Evolutionary conservation across 2,113 vertebrate species (phyloP), one percentile per base, ranked within the genome.

Genomic region (Columbina picui): DNA sequence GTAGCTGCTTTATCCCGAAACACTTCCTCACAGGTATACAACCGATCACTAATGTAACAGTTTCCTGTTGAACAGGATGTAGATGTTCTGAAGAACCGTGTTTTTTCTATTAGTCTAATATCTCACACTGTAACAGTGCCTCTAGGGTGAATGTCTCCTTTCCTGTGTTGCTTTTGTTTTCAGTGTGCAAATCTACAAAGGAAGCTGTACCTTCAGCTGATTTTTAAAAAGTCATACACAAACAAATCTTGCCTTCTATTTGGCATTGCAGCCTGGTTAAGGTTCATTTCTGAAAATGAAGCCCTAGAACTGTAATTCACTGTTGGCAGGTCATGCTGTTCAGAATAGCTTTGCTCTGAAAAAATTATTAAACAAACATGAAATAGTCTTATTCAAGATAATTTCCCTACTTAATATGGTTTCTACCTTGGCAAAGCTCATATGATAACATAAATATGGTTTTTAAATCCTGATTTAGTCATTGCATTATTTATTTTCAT

Each of bases 1-100:
- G 49, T 92, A 93, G 26, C 34, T 92, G 39, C 20, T 91, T 94
- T 90, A 78, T 81, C 32, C 78, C 30, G 12, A 80, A 77, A 93
- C 68, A 91, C 49, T 83, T 91, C 69, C 79, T 94, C 59, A 89
- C 21, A 82, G 61, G 19, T 87, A 70, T 65, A 78, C 34, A 90
- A 57, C 64, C 4, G 0, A 69, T 69, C 61, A 84, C 90, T 92
- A 93, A 59, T 4, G 3, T 91, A 83, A 81, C 85, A 71, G 13
- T 88, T 91, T 91, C 60, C 20, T 79, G 94, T 91, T 77, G 69
- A 87, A 84, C 20, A 71, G 41, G 41, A 91, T 2, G 1, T 76
- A 68, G 64, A 68, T 63, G 32, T 56, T 93, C 45, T 70, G 47
- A 89, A 76, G 27, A 89, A 19, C 12, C 69, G 23, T 53, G 19